Base-by-base conservation (phyloP, 2,113 vertebrate species). In the Cathartes aura region DNA sequence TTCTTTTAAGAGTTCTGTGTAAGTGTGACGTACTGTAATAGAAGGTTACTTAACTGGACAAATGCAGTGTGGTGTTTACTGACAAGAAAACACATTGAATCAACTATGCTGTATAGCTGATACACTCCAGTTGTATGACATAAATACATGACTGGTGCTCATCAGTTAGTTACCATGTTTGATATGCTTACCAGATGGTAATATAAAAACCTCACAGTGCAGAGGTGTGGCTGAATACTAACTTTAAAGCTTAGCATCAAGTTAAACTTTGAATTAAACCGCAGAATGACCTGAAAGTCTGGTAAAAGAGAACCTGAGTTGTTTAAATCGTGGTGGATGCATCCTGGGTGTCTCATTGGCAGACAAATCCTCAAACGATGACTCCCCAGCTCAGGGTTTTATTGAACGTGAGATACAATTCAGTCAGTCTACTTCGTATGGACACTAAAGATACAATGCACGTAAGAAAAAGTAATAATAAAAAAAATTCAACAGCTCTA, bases 81-180 rank as follows among this genome's bases (percentile, higher is more conserved):
- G 59, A 36, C 63, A 62, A 52, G 53, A 67, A 72, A 82, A 30
- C 2, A 8, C 19, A 4, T 32, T 23, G 34, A 52, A 32, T 60
- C 2, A 5, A 1, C 66, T 9, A 3, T 0, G 0, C 34, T 48
- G 23, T 30, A 5, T 38, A 34, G 76, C 40, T 21, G 5, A 42
- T 70, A 16, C 6, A 43, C 30, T 81, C 59, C 27, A 27, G 16
- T 48, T 45, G 16, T 47, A 34, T 34, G 50, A 30, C 34, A 36
- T 11, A 50, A 76, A 34, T 32, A 23, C 27, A 13, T 48, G 42
- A 60, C 38, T 32, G 0, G 40, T 34, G 62, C 70, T 78, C 19
- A 43, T 48, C 52, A 18, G 11, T 64, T 76, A 45, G 38, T 52
- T 82, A 16, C 18, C 52, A 13, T 45, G 67, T 40, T 88, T 66